Percentiles rank a stretch among this genome's conserved stretches.
Conservation (phyloP, 2,797 vertebrate genomes). For the Acomys russatus region DNA sequence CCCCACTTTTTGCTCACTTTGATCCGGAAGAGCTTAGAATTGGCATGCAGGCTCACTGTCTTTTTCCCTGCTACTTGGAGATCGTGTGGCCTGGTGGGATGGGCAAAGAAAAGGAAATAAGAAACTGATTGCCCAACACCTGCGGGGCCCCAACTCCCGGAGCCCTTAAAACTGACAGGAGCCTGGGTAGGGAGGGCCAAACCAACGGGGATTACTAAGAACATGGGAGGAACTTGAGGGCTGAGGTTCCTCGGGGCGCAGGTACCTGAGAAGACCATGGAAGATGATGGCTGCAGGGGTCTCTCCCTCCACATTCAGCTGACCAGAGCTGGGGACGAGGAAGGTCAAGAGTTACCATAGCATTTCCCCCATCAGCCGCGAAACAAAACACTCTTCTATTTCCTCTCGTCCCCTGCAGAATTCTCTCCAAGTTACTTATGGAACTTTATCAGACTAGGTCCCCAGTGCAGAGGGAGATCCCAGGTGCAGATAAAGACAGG, state of each 20-base stretch:
- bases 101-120: conserved; percentile 54
- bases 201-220: neutral
- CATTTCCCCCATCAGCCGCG: neutral
- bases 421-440: conserved; percentile 32
- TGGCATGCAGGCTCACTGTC: conserved; percentile 83
- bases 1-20: conserved; percentile 80
- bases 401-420: conserved; percentile 9
- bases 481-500: conserved; percentile 2
- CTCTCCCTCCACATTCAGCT: conserved; percentile 70
- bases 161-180: neutral
- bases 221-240: neutral
- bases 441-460: conserved; percentile 51
- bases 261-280: conserved; percentile 82
- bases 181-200: neutral
- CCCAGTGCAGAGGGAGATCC: conserved; percentile 45
- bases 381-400: conserved; percentile 33
- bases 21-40: conserved; percentile 83
- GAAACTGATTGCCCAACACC: neutral
- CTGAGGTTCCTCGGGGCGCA: neutral
- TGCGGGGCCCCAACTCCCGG: neutral
- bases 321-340: conserved; percentile 47
- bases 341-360: conserved; percentile 17
- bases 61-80: conserved; percentile 79
- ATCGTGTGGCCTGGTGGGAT: conserved; percentile 69
- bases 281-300: conserved; percentile 48